These are phyloP conservation scores for Gisinianus flammeolus DNA, from an alignment of 2,888 invertebrate genomes.

Conservation along the genomic window DNA sequence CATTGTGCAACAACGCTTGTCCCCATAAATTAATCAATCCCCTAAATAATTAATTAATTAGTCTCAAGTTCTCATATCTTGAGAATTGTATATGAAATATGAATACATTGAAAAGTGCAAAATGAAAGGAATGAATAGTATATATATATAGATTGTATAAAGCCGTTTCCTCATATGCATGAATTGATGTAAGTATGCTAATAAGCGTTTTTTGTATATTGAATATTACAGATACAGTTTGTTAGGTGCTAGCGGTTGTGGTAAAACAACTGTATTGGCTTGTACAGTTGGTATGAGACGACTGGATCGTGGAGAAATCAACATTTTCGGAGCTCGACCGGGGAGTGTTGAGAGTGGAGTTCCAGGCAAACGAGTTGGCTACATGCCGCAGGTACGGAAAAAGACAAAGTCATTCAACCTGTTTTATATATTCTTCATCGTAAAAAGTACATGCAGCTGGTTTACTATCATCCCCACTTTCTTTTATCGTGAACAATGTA, in stretches of 20 bases:
- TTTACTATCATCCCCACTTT: not conserved
- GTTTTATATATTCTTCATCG: no score
- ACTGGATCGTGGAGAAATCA: slow-evolving; percentile 84
- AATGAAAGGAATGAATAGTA: no score
- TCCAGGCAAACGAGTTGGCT: slow-evolving; percentile 93
- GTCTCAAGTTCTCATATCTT: no score
- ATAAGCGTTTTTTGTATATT: not conserved
- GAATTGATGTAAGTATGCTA: no score
- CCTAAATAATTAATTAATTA: no score
- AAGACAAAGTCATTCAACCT: not conserved
- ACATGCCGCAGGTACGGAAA: slow-evolving; percentile 84
- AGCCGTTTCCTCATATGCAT: no score
- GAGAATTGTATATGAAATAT: not conserved
- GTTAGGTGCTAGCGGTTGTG: slow-evolving; percentile 93
- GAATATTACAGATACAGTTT: slow-evolving; percentile 80
- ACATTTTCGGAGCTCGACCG: slow-evolving; percentile 87
- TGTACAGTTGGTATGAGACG: slow-evolving; percentile 88
- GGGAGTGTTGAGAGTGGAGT: slow-evolving; percentile 87
- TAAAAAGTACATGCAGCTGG: not conserved
- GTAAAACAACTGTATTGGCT: slow-evolving; percentile 88
- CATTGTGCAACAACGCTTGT: no score
- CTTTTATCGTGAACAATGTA: not conserved
- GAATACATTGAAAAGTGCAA: not conserved
- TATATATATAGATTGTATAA: no score
- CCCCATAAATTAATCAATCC: no score